These are phyloP conservation scores for Urocynchramus pylzowi DNA, from an alignment of 2,113 vertebrate species.

Conservation along the genomic window DNA sequence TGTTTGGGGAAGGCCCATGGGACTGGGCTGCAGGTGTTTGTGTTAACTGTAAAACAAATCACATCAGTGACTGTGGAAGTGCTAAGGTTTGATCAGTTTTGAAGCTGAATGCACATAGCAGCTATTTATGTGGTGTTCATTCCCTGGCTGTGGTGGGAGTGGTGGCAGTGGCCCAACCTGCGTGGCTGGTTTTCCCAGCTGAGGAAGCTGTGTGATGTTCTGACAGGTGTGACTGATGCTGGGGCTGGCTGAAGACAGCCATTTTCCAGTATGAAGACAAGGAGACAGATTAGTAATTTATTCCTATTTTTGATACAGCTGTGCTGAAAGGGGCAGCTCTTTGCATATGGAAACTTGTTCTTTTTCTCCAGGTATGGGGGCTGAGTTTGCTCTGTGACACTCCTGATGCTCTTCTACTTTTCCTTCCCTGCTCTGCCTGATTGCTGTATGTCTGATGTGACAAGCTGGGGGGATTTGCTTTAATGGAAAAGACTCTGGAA, in stretches of 20 bases:
- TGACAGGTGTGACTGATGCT: background rate
- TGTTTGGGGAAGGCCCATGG: background rate
- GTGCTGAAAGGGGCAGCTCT: background rate
- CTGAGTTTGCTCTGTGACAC: background rate
- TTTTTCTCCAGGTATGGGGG: background rate
- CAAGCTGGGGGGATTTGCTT: background rate
- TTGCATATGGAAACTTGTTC: background rate
- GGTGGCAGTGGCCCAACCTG: background rate
- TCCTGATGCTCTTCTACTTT: background rate
- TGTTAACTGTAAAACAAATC: background rate
- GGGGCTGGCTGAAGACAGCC: background rate
- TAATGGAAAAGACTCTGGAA: background rate
- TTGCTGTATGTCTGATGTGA: background rate
- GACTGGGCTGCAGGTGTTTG: background rate
- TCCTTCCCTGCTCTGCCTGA: background rate
- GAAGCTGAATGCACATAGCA: background rate
- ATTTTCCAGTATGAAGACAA: background rate
- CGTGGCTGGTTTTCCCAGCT: background rate
- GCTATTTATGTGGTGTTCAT: background rate
- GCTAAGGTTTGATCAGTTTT: background rate
- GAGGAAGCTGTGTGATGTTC: background rate
- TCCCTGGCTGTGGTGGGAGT: background rate
- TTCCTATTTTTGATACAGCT: background rate
- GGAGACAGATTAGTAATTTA: background rate
- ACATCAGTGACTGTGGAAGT: background rate